Evolutionary conservation across 2,113 vertebrate species (phyloP).

Genomic region (Ivindomyrus marchei): DNA sequence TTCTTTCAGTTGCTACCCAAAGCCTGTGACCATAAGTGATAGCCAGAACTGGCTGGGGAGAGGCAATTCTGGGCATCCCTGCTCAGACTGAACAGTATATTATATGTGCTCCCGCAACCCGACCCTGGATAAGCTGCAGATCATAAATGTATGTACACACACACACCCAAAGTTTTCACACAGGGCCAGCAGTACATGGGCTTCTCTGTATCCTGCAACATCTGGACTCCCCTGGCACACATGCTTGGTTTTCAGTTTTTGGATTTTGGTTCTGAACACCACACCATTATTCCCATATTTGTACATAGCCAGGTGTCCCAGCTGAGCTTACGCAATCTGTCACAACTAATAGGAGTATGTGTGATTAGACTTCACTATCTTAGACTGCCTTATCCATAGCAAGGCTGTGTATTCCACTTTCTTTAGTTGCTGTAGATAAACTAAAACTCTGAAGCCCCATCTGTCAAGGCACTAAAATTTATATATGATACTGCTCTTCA

Average conservation of each 20-base stretch:
- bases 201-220: not conserved
- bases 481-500: not conserved
- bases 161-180: not conserved
- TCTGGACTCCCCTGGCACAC: not conserved
- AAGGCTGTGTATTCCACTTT: not conserved
- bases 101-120: no score
- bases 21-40: no score
- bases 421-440: not conserved
- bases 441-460: not conserved
- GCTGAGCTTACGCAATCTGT: not conserved
- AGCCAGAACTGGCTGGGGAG: no score
- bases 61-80: no score
- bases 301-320: not conserved
- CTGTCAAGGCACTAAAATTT: not conserved
- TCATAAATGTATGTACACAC: no score
- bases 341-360: not conserved
- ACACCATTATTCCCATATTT: not conserved
- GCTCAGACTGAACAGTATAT: no score
- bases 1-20: no score
- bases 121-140: no score
- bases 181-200: not conserved
- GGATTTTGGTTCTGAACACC: not conserved
- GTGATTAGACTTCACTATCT: not conserved
- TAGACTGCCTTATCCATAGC: not conserved
- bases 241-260: not conserved